Evolutionary conservation across 2,113 vertebrate genomes (phyloP).

Genomic region (Balaenoptera acutorostrata): DNA sequence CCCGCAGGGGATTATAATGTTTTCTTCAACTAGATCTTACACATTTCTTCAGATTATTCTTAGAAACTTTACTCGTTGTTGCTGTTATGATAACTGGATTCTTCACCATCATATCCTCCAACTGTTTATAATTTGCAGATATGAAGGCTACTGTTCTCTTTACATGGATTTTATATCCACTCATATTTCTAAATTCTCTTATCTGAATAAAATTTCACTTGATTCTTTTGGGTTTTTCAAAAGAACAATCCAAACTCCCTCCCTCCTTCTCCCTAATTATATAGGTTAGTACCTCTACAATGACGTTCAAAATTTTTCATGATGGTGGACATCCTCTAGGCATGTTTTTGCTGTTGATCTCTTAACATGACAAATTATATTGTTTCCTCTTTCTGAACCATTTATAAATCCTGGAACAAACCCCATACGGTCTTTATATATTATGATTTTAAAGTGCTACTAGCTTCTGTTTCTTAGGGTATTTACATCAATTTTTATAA

Average conservation of each 20-base stretch:
- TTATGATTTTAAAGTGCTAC: neutral
- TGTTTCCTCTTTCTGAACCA: neutral
- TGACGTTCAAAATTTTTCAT: neutral
- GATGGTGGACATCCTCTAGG: neutral
- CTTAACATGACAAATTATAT: neutral
- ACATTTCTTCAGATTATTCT: neutral
- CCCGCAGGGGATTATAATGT: neutral
- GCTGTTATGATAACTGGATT: neutral
- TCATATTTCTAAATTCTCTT: neutral
- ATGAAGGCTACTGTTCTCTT: neutral
- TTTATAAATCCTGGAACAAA: neutral
- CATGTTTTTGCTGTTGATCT: neutral
- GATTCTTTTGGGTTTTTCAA: neutral
- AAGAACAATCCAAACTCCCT: neutral
- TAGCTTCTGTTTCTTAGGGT: neutral
- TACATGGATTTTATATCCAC: neutral
- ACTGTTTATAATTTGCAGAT: neutral
- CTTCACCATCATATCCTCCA: neutral
- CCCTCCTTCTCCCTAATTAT: neutral
- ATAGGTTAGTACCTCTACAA: neutral
- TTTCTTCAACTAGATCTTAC: neutral
- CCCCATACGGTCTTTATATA: neutral
- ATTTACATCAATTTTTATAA: constrained; percentile 11
- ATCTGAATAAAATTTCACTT: neutral
- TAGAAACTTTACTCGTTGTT: neutral